Percentiles rank a stretch among this genome's conserved stretches.
These are phyloP conservation scores for Falco cherrug DNA, from an alignment of 2,797 vertebrate genomes.

Conservation along the genomic window DNA sequence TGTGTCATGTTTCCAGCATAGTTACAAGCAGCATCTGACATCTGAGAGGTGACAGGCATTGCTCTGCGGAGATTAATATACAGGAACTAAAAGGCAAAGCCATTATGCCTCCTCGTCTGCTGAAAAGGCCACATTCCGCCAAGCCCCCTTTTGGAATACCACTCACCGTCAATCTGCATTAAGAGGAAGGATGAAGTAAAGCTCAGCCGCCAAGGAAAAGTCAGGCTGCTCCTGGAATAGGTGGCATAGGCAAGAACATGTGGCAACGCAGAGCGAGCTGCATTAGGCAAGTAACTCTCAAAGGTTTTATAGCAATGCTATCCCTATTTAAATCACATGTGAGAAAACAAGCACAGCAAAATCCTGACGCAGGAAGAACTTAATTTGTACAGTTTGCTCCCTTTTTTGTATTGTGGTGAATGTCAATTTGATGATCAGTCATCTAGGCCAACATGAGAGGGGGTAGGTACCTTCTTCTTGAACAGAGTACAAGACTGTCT, in stretches of 20 bases:
- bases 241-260: neutral
- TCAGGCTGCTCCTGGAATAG: neutral
- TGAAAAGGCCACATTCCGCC: neutral
- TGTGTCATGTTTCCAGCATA: neutral
- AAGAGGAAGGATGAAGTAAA: neutral
- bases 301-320: neutral
- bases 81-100: conserved; percentile 29
- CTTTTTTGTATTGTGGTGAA: neutral
- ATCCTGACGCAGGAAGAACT: neutral
- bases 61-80: conserved; percentile 33
- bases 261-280: neutral
- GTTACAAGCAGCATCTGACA: conserved; percentile 63
- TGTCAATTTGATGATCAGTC: neutral
- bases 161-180: neutral
- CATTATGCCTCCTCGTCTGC: conserved; percentile 19
- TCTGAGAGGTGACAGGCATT: conserved; percentile 25
- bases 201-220: neutral
- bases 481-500: neutral
- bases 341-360: neutral
- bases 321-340: neutral
- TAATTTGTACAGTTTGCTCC: neutral
- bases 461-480: neutral
- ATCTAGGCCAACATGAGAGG: neutral
- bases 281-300: neutral
- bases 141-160: neutral